These are phyloP conservation scores for Cephus spinipes DNA, from an alignment of 2,888 invertebrate genomes.

Conservation along the genomic window DNA sequence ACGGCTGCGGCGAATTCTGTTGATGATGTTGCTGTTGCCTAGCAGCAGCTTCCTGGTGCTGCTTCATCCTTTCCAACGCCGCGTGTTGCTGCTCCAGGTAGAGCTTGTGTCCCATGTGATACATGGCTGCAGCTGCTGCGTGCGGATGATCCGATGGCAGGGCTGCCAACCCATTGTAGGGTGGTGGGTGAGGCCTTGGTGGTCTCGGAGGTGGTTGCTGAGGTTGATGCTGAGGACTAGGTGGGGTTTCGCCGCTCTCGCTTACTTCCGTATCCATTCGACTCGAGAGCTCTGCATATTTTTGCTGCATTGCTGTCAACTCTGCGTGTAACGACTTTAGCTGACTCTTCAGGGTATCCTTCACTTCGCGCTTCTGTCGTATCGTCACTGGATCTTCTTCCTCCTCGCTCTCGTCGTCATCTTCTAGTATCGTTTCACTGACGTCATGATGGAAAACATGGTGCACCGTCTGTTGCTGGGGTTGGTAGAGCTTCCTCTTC, in stretches of 20 bases:
- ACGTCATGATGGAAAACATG: constrained; percentile 72
- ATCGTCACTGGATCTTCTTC: constrained; percentile 82
- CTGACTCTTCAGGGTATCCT: constrained; percentile 87
- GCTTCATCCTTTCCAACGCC: constrained; percentile 70
- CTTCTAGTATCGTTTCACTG: constrained; percentile 72
- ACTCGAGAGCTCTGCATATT: constrained; percentile 88
- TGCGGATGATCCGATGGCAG: constrained; percentile 73
- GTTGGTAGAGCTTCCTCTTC: constrained; percentile 95
- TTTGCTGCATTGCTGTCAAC: constrained; percentile 90
- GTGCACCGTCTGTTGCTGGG: constrained; percentile 87
- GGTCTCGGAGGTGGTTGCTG: constrained; percentile 65
- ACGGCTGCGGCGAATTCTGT: constrained; percentile 64
- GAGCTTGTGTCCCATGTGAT: constrained; percentile 64
- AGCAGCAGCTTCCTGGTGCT: constrained; percentile 67
- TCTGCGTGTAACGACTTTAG: constrained; percentile 90
- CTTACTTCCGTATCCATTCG: constrained; percentile 78
- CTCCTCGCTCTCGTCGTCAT: constrained; percentile 82
- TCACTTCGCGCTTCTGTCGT: constrained; percentile 86
- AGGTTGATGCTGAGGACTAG: constrained; percentile 66
- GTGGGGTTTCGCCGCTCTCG: constrained; percentile 69
- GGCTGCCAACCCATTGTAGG: constrained; percentile 67
- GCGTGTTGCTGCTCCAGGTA: constrained; percentile 60
- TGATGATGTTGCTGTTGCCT: constrained; percentile 66
- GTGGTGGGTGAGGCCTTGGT: constrained; percentile 68
- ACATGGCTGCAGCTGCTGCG: constrained; percentile 65